phyloP scores from a whole-genome alignment of 2,113 vertebrate species.

The Cynopterus brachyotis region DNA sequence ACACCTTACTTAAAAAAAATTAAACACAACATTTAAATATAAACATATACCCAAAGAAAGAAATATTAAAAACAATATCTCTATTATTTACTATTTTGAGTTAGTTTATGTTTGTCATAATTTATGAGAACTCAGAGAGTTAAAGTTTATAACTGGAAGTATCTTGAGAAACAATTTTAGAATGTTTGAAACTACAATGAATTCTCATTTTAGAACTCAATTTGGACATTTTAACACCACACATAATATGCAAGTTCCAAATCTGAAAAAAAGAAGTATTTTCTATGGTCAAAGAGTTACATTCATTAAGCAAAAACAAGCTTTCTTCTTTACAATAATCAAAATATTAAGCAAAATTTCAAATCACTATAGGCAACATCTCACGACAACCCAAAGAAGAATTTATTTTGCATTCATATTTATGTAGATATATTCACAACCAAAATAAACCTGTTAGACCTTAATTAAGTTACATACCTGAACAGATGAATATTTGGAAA shows the following conservation, averaged over 20 bases:
- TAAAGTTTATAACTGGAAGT: background rate
- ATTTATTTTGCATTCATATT: background rate
- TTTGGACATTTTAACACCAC: background rate
- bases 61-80: background rate
- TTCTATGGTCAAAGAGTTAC: background rate
- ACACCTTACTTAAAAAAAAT: background rate
- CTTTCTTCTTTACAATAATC: background rate
- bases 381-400: background rate
- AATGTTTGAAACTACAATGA: constrained; percentile 5
- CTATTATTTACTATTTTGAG: constrained; percentile 8
- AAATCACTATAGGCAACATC: background rate
- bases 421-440: background rate
- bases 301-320: constrained; percentile 42
- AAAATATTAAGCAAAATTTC: constrained; percentile 34
- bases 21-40: background rate
- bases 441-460: background rate
- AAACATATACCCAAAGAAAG: background rate
- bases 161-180: constrained; percentile 23
- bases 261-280: background rate
- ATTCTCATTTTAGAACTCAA: constrained; percentile 28
- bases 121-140: background rate
- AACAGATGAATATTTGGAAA: constrained; percentile 50
- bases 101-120: constrained; percentile 8
- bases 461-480: constrained; percentile 83
- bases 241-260: background rate